A percentile compares a stretch with the other conserved stretches of the same genome.
Evolutionary conservation across 2,888 invertebrate genomes (phyloP).

Genomic region (Homarus gammarus): DNA sequence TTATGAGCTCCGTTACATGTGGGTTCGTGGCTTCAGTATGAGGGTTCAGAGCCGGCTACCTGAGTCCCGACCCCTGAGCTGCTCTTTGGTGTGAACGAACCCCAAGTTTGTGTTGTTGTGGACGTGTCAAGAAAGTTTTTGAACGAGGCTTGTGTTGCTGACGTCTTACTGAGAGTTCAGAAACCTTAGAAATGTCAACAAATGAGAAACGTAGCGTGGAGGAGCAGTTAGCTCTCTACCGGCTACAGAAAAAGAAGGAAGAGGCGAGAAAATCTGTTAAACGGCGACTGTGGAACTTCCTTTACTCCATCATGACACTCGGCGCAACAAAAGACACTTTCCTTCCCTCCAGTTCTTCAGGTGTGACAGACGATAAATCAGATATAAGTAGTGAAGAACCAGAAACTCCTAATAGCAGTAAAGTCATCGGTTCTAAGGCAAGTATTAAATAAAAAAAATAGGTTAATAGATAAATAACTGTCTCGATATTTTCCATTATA

Average conservation of each 20-base stretch:
- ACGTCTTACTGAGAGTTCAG: no score
- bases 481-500: no score
- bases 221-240: constrained; percentile 45
- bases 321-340: neutral
- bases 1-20: no score
- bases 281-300: constrained; percentile 6
- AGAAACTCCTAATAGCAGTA: neutral
- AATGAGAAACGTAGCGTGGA: constrained; percentile 5
- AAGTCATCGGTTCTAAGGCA: neutral
- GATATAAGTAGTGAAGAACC: neutral
- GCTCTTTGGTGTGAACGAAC: no score
- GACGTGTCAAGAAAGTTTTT: no score
- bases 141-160: no score
- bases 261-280: neutral
- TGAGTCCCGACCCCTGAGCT: no score
- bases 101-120: no score
- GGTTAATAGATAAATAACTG: no score
- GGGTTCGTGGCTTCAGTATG: no score
- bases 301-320: neutral
- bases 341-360: neutral
- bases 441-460: no score
- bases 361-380: neutral
- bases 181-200: neutral
- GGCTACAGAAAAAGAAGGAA: constrained; percentile 31
- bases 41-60: no score